Conservation (phyloP, 35 echinoderm and acorn worm species). For the Apostichopus californicus region DNA sequence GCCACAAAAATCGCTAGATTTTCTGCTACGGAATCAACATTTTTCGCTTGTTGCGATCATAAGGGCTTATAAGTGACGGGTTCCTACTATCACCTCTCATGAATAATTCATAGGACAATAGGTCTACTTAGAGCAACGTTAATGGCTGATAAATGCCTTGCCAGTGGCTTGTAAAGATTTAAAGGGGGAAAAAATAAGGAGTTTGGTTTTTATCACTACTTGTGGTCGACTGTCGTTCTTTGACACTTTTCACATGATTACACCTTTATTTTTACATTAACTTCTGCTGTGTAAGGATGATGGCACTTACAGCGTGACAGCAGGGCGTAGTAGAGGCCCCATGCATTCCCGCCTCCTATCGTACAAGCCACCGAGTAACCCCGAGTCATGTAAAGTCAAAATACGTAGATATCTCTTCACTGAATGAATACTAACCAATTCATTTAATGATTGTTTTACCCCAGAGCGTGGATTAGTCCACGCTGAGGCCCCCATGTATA, state of each 20-base stretch:
- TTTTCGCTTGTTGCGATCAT: slow-evolving; percentile 37
- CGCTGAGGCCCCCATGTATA: not conserved
- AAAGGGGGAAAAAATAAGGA: slow-evolving; percentile 29
- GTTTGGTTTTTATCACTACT: slow-evolving; percentile 23
- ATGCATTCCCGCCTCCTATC: slow-evolving; percentile 18
- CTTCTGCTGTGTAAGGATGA: not conserved
- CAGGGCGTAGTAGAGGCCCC: slow-evolving; percentile 23
- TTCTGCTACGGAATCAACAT: not conserved
- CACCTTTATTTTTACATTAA: slow-evolving; percentile 36
- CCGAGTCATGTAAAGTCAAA: not conserved
- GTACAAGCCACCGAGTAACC: not conserved
- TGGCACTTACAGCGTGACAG: not conserved
- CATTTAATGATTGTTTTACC: slow-evolving; percentile 44
- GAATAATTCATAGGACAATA: slow-evolving; percentile 48
- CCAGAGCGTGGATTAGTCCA: slow-evolving; percentile 26
- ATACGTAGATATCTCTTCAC: not conserved
- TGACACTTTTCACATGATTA: slow-evolving; percentile 41
- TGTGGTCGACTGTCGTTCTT: not conserved
- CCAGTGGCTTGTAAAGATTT: slow-evolving; percentile 48
- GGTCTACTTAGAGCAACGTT: slow-evolving; percentile 32
- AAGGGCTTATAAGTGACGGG: slow-evolving; percentile 39
- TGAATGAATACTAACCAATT: slow-evolving; percentile 32
- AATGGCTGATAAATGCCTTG: slow-evolving; percentile 50
- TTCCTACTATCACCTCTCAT: slow-evolving; percentile 32
- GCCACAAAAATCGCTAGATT: not conserved